Percentiles rank a stretch among this genome's conserved stretches.
phyloP scores from a whole-genome alignment of 2,797 vertebrate genomes.

The Novumbra hubbsi region DNA sequence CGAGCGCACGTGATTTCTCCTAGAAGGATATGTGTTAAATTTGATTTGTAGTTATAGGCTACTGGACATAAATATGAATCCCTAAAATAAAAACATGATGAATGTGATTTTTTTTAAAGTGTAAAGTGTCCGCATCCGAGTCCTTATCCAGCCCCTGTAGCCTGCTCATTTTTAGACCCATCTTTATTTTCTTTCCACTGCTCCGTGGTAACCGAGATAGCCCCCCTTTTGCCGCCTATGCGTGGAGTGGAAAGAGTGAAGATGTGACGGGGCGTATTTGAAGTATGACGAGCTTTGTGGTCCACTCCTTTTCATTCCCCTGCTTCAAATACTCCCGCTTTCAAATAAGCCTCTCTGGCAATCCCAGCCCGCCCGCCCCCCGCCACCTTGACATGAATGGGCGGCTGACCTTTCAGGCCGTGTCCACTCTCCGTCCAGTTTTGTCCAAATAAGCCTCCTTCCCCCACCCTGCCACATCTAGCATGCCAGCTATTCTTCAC shows the following conservation, averaged over 20 bases:
- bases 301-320: conserved; percentile 71
- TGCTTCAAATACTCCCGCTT: conserved; percentile 67
- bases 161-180: conserved; percentile 39
- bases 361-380: conserved; percentile 58
- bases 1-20: neutral
- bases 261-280: conserved; percentile 76
- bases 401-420: conserved; percentile 73
- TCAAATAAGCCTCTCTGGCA: conserved; percentile 73
- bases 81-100: neutral
- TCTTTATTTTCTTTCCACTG: conserved; percentile 45
- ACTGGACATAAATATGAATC: neutral
- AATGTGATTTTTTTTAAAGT: neutral
- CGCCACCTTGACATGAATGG: conserved; percentile 73
- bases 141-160: conserved; percentile 29
- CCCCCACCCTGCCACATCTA: conserved; percentile 57
- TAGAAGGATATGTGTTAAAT: neutral
- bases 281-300: conserved; percentile 75
- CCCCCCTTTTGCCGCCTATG: conserved; percentile 39
- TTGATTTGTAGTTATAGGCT: neutral
- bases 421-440: conserved; percentile 74
- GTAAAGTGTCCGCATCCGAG: conserved; percentile 5
- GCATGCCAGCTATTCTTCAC: conserved; percentile 73
- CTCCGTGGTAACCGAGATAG: conserved; percentile 34
- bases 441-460: conserved; percentile 67
- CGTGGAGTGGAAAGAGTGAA: conserved; percentile 61